A percentile compares a stretch with the other conserved stretches of the same genome.
Evolutionary conservation across 2,113 vertebrate species (phyloP).

Genomic region (Nesoenas mayeri): DNA sequence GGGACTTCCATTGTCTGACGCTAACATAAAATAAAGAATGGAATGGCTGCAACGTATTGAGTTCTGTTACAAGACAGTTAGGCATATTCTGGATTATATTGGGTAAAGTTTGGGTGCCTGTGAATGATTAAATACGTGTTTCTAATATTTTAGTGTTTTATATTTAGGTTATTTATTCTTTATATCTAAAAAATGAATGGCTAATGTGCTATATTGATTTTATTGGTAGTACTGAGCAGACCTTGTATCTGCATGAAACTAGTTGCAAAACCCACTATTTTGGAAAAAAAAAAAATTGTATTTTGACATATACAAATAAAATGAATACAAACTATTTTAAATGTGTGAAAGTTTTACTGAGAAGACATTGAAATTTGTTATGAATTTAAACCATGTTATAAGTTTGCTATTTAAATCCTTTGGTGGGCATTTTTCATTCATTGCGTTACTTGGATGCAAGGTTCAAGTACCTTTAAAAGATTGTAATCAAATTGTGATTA

Average conservation of each 20-base stretch:
- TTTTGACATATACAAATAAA: slow-evolving; percentile 92
- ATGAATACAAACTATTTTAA: slow-evolving; percentile 86
- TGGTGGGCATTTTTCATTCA: slow-evolving; percentile 71
- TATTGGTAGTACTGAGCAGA: slow-evolving; percentile 88
- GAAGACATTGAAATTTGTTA: slow-evolving; percentile 50
- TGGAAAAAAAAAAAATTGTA: slow-evolving; percentile 83
- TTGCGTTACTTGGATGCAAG: slow-evolving; percentile 63
- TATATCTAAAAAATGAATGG: slow-evolving; percentile 83
- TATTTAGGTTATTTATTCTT: slow-evolving; percentile 92
- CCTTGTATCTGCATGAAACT: slow-evolving; percentile 89
- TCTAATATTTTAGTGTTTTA: slow-evolving; percentile 90
- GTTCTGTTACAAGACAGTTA: slow-evolving; percentile 75
- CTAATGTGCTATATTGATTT: slow-evolving; percentile 86
- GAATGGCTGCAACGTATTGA: slow-evolving; percentile 69
- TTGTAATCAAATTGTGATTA: slow-evolving; percentile 75
- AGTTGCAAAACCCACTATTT: slow-evolving; percentile 87
- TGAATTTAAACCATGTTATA: slow-evolving; percentile 67
- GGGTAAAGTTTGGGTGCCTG: slow-evolving; percentile 83
- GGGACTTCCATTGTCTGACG: slow-evolving; percentile 66
- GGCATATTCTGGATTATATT: slow-evolving; percentile 80
- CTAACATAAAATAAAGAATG: slow-evolving; percentile 65
- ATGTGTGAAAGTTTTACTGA: slow-evolving; percentile 82
- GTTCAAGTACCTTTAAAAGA: slow-evolving; percentile 68
- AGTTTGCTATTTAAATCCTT: slow-evolving; percentile 72
- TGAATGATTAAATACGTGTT: slow-evolving; percentile 83